phyloP scores from a whole-genome alignment of 2,888 invertebrate species.

The Sclerodermus sp. region DNA sequence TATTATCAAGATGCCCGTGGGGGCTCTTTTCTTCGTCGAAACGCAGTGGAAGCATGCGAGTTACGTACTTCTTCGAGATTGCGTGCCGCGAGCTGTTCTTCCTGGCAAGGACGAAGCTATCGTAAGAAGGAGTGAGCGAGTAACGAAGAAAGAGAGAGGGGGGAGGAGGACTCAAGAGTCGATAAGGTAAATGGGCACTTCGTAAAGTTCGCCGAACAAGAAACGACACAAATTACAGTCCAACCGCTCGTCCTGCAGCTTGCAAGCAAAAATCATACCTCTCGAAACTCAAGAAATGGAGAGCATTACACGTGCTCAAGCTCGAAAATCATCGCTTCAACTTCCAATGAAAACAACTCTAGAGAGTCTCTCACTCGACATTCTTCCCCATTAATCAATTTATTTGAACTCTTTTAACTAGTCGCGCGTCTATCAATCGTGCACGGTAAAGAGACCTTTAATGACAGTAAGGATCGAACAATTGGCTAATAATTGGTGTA shows the following conservation, averaged over 20 bases:
- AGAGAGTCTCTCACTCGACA: too few relatives aligned
- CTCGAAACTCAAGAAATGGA: constrained; percentile 2
- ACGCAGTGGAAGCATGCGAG: constrained; percentile 41
- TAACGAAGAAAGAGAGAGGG: constrained; percentile 11
- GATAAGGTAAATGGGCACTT: constrained; percentile 46
- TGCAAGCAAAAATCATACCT: constrained; percentile 12
- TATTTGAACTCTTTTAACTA: too few relatives aligned
- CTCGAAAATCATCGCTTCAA: constrained; percentile 12
- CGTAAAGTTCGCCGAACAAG: constrained; percentile 40
- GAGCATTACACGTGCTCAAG: constrained; percentile 11
- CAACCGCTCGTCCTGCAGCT: constrained; percentile 12
- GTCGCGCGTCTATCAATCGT: too few relatives aligned
- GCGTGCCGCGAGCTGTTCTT: constrained; percentile 39
- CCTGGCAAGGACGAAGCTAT: constrained; percentile 34
- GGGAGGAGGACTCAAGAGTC: constrained; percentile 29
- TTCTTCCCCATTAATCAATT: too few relatives aligned
- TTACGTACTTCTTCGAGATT: constrained; percentile 32
- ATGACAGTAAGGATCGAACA: too few relatives aligned
- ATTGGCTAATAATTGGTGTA: too few relatives aligned
- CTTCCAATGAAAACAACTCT: too few relatives aligned
- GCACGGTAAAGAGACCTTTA: too few relatives aligned
- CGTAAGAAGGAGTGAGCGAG: not conserved
- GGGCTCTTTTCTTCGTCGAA: constrained; percentile 27
- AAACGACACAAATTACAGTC: constrained; percentile 35
- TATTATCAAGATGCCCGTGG: constrained; percentile 35